These are phyloP conservation scores for Pseudomyrmex concolor DNA, from an alignment of 1,140 invertebrate species.

Conservation along the genomic window DNA sequence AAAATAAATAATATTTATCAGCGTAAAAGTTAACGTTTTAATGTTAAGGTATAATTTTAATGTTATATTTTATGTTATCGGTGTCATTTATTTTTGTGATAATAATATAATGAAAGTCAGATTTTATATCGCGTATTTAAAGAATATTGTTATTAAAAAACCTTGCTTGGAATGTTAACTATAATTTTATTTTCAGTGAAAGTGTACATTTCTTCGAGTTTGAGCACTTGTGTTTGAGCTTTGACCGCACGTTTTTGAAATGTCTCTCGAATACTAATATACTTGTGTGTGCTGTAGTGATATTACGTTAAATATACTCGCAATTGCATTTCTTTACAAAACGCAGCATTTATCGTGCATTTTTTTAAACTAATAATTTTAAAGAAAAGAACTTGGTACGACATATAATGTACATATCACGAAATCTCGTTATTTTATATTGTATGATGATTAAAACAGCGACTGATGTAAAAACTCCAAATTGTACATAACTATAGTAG, in stretches of 20 bases:
- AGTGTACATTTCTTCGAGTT: conserved; percentile 37
- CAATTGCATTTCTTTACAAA: conserved; percentile 9
- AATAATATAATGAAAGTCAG: background rate
- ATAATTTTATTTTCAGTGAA: conserved; percentile 26
- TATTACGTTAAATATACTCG: conserved; percentile 33
- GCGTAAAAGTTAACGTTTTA: background rate
- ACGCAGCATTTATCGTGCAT: background rate
- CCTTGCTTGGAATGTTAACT: background rate
- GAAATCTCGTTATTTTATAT: too few relatives aligned
- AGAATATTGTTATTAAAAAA: background rate
- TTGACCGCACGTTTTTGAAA: conserved; percentile 42
- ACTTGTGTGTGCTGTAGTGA: conserved; percentile 27
- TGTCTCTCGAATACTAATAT: conserved; percentile 33
- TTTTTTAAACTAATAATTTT: conserved; percentile 14
- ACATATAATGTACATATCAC: background rate
- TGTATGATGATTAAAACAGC: background rate
- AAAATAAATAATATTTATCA: conserved; percentile 1
- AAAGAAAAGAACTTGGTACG: background rate
- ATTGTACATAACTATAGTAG: conserved; percentile 23
- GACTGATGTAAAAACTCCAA: background rate
- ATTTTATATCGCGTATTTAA: background rate
- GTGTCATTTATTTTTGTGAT: conserved; percentile 11
- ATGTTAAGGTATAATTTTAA: background rate
- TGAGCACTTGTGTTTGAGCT: conserved; percentile 43
- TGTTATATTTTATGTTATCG: background rate